Evolutionary conservation across 2,888 invertebrate species (phyloP).

Genomic region (Papilio demoleus): DNA sequence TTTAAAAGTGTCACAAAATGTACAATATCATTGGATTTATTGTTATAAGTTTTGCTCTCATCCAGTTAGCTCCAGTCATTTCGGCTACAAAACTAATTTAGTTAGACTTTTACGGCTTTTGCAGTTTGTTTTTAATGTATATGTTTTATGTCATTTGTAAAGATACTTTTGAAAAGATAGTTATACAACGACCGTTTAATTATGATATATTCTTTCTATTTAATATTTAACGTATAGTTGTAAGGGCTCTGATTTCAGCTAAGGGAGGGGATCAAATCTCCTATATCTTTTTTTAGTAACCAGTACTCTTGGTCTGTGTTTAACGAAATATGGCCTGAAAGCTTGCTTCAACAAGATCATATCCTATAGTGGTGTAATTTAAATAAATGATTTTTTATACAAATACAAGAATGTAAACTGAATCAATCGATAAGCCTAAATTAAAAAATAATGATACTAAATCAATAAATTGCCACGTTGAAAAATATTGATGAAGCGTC

Average conservation of each 20-base stretch:
- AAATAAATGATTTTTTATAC: neutral
- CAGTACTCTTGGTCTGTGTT: too few species aligned
- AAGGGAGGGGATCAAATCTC: too few species aligned
- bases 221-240: too few species aligned
- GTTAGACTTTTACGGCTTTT: constrained; percentile 36
- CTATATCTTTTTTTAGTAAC: too few species aligned
- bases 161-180: neutral
- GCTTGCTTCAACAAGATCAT: constrained; percentile 10
- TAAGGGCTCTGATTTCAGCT: too few species aligned
- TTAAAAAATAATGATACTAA: too few species aligned
- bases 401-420: neutral
- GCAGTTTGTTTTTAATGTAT: constrained; percentile 33
- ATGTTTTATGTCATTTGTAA: constrained; percentile 27
- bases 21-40: constrained; percentile 40
- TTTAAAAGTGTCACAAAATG: constrained; percentile 39
- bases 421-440: too few species aligned
- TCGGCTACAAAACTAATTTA: constrained; percentile 33
- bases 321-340: neutral
- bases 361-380: neutral
- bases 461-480: too few species aligned
- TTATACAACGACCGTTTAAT: neutral
- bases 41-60: constrained; percentile 32
- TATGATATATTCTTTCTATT: too few species aligned
- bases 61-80: constrained; percentile 36
- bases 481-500: too few species aligned